Conservation (phyloP, 2,888 invertebrate species). For the Amiota minor region DNA sequence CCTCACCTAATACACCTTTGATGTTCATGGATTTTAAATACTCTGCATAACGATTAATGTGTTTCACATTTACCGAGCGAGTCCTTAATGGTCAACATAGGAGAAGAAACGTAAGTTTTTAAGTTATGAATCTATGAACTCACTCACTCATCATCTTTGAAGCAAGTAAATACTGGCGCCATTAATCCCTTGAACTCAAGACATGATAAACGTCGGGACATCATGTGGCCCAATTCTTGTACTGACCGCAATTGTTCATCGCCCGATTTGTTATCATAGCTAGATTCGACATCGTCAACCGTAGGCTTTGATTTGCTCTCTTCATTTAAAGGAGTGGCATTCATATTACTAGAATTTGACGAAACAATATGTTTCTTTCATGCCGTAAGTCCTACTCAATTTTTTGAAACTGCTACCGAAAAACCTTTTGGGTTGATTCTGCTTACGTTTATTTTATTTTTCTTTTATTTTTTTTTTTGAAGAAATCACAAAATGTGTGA, state of each 20-base stretch:
- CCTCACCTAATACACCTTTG: slow-evolving; percentile 79
- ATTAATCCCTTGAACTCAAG: slow-evolving; percentile 78
- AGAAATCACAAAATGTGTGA: no score
- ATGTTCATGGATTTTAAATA: slow-evolving; percentile 78
- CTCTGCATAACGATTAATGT: slow-evolving; percentile 79
- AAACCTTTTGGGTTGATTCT: no score
- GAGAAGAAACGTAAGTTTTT: neutral
- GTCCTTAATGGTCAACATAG: slow-evolving; percentile 48
- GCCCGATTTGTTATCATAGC: neutral
- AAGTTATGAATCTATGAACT: neutral
- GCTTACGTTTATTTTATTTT: no score
- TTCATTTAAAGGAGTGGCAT: no score
- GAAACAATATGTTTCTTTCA: no score
- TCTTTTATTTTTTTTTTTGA: no score
- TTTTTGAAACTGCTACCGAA: no score
- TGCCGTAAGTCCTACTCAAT: no score
- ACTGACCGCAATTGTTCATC: slow-evolving; percentile 3
- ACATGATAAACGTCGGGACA: neutral
- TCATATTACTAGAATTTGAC: no score
- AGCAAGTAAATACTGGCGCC: slow-evolving; percentile 83
- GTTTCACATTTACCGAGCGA: slow-evolving; percentile 75
- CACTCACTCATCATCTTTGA: slow-evolving; percentile 76
- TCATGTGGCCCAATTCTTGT: neutral
- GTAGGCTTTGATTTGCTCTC: no score
- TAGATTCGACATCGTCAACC: no score